Evolutionary conservation across 2,888 invertebrate species (phyloP), one percentile per base, ranked within the genome.

Genomic region (Notodonta dromedarius): DNA sequence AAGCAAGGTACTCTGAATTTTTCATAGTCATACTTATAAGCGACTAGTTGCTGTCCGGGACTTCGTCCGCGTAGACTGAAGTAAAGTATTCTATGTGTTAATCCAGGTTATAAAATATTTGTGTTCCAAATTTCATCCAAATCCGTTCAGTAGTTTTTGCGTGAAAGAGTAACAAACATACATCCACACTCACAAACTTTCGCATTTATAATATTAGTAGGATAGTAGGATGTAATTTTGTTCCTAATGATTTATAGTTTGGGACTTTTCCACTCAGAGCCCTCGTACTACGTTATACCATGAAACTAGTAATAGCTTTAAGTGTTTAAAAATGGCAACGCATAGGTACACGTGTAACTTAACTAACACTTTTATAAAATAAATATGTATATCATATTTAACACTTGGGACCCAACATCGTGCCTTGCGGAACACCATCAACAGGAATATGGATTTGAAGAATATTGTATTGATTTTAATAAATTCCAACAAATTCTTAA

Each of bases 261-360:
- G 57, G 14, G 42, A 56, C 4, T 11, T 58, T 68, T 72, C 70
- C 84, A 89, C 90, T 91, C 91, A 89, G 84, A 87, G 85, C 84
- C 80, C 76, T 78, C 63, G 69, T 60, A 61, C 56, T 70, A 72
- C 65, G 24, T 24, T 67, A 78, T 76, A 80, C 74, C 70, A 70
- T 73, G 74, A 62, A 67, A 66, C 56, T 84, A 83, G 82, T 73
- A 76, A 87, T 91, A 93, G 93, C 93, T 93, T 93, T 93, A 92
- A 92, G 91, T 93, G 93, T 93, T 89, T 82, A 81, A 82, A 24
- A 83, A 83, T 84, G 78, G 82, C 84, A 87, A 83, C 78, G 85
- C 88, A 83, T 88, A 86, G 82, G 88, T 83, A 89, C 87, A 90
- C 87, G 82, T 81, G 80, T 79, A 82, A 81, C 78, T 71, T 79